Percentiles rank a stretch among this genome's conserved stretches.
phyloP scores from a whole-genome alignment of 2,113 vertebrate species.

The Mormoops blainvillei region DNA sequence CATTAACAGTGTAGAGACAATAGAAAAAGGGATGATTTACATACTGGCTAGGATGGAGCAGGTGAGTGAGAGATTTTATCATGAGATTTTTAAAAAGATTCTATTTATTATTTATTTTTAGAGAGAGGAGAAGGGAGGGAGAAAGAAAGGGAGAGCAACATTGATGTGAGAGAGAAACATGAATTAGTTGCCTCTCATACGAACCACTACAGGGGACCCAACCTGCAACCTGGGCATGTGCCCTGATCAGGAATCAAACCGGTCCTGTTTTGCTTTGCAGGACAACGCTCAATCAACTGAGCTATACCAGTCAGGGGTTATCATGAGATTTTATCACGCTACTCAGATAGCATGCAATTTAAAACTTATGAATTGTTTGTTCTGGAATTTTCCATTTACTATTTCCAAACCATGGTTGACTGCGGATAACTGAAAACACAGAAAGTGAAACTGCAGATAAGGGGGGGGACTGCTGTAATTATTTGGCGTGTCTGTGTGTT shows the following conservation, averaged over 20 bases:
- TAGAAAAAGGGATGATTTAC: not conserved
- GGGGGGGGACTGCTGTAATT: not conserved
- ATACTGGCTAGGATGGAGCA: not conserved
- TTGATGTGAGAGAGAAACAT: no score
- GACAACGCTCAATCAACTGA: no score
- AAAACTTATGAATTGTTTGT: not conserved
- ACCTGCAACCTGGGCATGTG: no score
- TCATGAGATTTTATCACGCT: not conserved
- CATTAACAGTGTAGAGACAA: not conserved
- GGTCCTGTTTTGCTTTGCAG: no score
- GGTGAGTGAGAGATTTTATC: not conserved
- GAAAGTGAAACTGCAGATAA: not conserved
- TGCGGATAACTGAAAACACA: not conserved
- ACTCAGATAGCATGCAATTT: not conserved
- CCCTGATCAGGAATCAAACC: no score
- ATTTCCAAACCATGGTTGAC: not conserved
- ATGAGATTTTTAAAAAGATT: no score
- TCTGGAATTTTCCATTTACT: not conserved
- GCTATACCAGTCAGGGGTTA: no score
- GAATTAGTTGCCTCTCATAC: no score
- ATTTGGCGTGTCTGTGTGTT: not conserved
- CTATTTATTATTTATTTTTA: no score
- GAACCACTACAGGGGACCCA: no score
- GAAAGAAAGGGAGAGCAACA: no score
- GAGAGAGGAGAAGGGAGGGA: no score